Evolutionary conservation across 2,797 vertebrate species (phyloP).

Genomic region (Lepus oiostolus): DNA sequence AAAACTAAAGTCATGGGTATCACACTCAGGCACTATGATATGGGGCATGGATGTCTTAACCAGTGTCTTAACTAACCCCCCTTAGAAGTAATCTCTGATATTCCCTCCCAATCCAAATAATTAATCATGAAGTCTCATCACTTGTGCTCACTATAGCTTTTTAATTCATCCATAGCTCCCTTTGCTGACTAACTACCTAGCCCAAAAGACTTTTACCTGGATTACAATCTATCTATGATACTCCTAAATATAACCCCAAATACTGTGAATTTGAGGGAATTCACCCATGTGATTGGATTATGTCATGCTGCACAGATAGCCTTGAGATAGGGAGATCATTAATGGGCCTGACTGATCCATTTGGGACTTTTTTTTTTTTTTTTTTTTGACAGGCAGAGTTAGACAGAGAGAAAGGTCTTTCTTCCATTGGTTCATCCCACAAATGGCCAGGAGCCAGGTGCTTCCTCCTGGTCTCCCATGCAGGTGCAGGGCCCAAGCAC

Average conservation of each 20-base stretch:
- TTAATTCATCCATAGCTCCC: not conserved
- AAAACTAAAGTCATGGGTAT: too few relatives aligned
- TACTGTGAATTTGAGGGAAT: not conserved
- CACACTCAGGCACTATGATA: too few relatives aligned
- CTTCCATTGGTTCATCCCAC: too few relatives aligned
- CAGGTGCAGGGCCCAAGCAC: too few relatives aligned
- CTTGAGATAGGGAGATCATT: not conserved
- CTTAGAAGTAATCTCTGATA: too few relatives aligned
- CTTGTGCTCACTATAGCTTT: not conserved
- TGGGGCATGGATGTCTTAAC: too few relatives aligned
- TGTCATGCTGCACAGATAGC: not conserved
- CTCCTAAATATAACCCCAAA: not conserved
- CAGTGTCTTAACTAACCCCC: too few relatives aligned
- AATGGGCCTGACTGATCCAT: not conserved
- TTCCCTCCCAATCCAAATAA: not conserved
- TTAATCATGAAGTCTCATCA: not conserved
- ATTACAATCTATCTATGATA: not conserved
- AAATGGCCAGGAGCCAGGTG: too few relatives aligned
- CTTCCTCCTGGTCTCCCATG: too few relatives aligned
- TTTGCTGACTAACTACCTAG: not conserved
- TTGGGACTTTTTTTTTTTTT: not conserved
- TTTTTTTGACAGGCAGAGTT: too few relatives aligned
- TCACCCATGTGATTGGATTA: not conserved
- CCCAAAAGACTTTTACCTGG: not conserved
- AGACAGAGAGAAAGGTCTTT: too few relatives aligned